phyloP scores from a whole-genome alignment of 2,797 vertebrate genomes.

The Neopelma chrysocephalum region DNA sequence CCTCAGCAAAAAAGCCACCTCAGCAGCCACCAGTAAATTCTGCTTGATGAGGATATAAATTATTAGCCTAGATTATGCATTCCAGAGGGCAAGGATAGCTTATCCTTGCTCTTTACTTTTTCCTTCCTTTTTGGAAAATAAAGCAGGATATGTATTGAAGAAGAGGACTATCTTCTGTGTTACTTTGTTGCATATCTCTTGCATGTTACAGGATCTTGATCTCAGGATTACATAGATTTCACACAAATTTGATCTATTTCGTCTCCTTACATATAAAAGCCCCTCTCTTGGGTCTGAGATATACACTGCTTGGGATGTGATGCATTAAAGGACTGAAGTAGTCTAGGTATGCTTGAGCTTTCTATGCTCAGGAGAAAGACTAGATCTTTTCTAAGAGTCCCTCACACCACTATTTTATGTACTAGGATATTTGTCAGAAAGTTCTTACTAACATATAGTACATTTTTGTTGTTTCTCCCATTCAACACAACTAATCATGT shows the following conservation, averaged over 20 bases:
- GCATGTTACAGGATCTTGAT: background rate
- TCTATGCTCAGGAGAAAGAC: background rate
- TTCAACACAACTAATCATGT: background rate
- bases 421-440: background rate
- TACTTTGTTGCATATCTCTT: background rate
- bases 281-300: background rate
- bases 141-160: background rate
- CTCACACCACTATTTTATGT: background rate
- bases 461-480: background rate
- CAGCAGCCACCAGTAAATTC: constrained; percentile 21
- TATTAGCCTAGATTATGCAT: background rate
- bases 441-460: background rate
- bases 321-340: background rate
- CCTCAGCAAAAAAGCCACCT: background rate
- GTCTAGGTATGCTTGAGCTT: background rate
- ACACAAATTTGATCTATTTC: background rate
- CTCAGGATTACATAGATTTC: background rate
- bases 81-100: background rate
- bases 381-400: background rate
- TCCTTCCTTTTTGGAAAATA: background rate
- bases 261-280: background rate
- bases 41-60: background rate
- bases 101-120: background rate
- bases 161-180: background rate
- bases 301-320: background rate